These are phyloP conservation scores for Numenius arquata DNA, from an alignment of 2,113 vertebrate genomes.

Conservation along the genomic window DNA sequence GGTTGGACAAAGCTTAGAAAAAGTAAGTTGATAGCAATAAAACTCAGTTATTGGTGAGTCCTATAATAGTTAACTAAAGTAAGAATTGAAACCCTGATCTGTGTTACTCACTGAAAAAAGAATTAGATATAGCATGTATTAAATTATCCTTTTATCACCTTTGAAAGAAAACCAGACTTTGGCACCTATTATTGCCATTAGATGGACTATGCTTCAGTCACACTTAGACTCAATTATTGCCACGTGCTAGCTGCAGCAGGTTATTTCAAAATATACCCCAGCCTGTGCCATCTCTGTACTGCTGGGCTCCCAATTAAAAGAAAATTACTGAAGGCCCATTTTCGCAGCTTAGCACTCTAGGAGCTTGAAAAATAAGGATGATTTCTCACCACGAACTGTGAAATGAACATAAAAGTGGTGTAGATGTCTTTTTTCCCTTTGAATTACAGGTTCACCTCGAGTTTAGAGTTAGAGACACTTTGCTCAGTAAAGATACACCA, in stretches of 20 bases:
- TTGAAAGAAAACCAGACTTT: neutral
- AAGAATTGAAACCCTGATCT: neutral
- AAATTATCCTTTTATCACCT: slow-evolving; percentile 50
- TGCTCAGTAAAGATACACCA: neutral
- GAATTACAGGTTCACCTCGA: neutral
- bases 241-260: neutral
- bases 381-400: slow-evolving; percentile 24
- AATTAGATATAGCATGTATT: neutral
- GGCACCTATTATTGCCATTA: neutral
- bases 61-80: neutral
- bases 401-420: slow-evolving; percentile 3
- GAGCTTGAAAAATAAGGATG: slow-evolving; percentile 15
- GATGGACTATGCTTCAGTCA: neutral
- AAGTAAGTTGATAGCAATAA: neutral
- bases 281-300: neutral
- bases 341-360: neutral
- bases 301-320: slow-evolving; percentile 50
- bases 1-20: neutral
- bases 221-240: slow-evolving; percentile 15
- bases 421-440: neutral
- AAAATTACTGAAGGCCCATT: slow-evolving; percentile 32
- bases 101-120: neutral
- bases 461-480: neutral
- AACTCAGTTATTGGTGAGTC: neutral
- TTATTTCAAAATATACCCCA: slow-evolving; percentile 7